Conservation (phyloP, 2,113 vertebrate genomes). For the Eulemur macaco region DNA sequence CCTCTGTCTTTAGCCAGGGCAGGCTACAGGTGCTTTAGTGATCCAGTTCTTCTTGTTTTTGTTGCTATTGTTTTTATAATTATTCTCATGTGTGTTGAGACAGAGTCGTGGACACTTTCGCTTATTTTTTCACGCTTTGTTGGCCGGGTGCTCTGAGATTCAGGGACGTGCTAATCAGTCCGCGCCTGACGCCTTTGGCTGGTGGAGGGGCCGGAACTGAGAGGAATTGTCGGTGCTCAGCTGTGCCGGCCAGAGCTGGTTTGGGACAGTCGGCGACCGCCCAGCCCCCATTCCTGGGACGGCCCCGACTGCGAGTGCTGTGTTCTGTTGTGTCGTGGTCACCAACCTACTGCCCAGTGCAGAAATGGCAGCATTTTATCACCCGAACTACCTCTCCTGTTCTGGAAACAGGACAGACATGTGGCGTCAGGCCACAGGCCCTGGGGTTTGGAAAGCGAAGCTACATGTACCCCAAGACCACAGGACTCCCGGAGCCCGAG, state of each 20-base stretch:
- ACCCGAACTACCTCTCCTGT: not conserved
- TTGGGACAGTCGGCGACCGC: not conserved
- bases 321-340: not conserved
- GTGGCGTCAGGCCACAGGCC: not conserved
- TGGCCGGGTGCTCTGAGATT: not conserved
- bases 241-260: not conserved
- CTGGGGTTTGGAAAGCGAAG: not conserved
- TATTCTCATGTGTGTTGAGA: not conserved
- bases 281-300: not conserved
- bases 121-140: not conserved
- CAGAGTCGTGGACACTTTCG: not conserved
- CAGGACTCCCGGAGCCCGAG: not conserved
- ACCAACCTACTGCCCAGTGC: not conserved
- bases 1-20: not conserved
- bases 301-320: not conserved
- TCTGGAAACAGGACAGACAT: not conserved
- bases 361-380: not conserved
- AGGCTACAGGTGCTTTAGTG: not conserved
- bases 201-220: not conserved
- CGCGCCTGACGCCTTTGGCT: not conserved
- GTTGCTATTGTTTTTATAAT: not conserved
- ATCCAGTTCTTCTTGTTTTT: not conserved
- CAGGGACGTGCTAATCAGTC: not conserved
- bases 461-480: not conserved
- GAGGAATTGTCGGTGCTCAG: not conserved